phyloP scores from a whole-genome alignment of 2,113 vertebrate species.

The Chaetodon auriga region DNA sequence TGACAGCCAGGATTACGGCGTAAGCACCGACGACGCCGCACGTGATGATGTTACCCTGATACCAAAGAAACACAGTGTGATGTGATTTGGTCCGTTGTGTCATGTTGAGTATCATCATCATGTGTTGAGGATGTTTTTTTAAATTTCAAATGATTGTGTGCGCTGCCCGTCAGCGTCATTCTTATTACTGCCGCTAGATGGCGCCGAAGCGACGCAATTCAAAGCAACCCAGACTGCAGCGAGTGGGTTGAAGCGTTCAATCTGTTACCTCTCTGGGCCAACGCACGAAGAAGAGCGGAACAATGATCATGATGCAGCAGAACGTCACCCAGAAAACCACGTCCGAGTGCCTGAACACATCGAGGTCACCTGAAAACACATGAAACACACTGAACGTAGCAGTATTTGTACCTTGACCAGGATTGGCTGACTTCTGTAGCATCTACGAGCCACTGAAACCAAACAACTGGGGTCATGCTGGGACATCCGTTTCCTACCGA shows the following conservation, averaged over 20 bases:
- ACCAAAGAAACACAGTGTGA: background rate
- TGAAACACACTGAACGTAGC: background rate
- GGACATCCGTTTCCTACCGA: slow-evolving; percentile 81
- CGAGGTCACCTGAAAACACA: slow-evolving; percentile 86
- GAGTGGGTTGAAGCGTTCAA: background rate
- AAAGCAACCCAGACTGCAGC: background rate
- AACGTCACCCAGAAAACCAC: slow-evolving; percentile 93
- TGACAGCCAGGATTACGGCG: slow-evolving; percentile 86
- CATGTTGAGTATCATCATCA: too few species aligned
- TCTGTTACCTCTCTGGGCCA: slow-evolving; percentile 90
- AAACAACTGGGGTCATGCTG: background rate
- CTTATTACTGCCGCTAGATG: background rate
- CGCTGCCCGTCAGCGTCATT: background rate
- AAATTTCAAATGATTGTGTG: too few species aligned
- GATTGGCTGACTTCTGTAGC: background rate
- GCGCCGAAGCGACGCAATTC: background rate
- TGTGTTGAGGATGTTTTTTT: too few species aligned
- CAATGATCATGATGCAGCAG: slow-evolving; percentile 83
- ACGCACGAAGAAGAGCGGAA: slow-evolving; percentile 89
- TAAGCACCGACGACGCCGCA: slow-evolving; percentile 91
- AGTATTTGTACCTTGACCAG: background rate
- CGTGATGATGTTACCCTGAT: slow-evolving; percentile 91
- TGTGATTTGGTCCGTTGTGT: too few species aligned
- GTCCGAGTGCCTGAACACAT: slow-evolving; percentile 85
- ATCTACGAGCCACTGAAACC: background rate